phyloP scores from a whole-genome alignment of 2,797 vertebrate genomes.

The Vultur gryphus region DNA sequence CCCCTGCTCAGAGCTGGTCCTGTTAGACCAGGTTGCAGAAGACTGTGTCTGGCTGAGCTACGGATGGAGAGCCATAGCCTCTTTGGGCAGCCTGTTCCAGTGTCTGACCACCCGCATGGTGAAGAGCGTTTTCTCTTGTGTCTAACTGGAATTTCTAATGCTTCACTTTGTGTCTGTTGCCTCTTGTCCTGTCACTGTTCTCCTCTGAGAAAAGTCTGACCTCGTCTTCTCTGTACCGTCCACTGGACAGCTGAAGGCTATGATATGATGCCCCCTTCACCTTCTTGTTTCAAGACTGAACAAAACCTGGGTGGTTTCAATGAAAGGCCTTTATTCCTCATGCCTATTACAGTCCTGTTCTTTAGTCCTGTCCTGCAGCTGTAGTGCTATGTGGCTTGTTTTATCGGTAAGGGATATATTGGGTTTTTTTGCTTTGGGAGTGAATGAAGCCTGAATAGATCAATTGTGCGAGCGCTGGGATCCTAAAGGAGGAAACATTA shows the following conservation, averaged over 20 bases:
- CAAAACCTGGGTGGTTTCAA: not conserved
- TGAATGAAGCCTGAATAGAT: not conserved
- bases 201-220: not conserved
- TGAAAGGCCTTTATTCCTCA: not conserved
- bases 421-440: not conserved
- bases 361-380: not conserved
- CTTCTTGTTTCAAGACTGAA: not conserved
- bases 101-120: not conserved
- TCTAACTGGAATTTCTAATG: not conserved
- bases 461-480: not conserved
- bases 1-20: not conserved
- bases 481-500: not conserved
- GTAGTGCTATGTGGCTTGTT: not conserved
- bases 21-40: not conserved
- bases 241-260: not conserved
- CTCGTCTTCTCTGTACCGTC: not conserved
- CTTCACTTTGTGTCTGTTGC: not conserved
- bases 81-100: not conserved
- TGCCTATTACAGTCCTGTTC: not conserved
- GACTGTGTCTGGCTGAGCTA: not conserved
- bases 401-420: not conserved
- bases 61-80: not conserved
- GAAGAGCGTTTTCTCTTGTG: not conserved
- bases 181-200: not conserved
- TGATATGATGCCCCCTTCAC: rapidly evolving